phyloP scores from a whole-genome alignment of 2,113 vertebrate species.

The Atherinomorus stipes region DNA sequence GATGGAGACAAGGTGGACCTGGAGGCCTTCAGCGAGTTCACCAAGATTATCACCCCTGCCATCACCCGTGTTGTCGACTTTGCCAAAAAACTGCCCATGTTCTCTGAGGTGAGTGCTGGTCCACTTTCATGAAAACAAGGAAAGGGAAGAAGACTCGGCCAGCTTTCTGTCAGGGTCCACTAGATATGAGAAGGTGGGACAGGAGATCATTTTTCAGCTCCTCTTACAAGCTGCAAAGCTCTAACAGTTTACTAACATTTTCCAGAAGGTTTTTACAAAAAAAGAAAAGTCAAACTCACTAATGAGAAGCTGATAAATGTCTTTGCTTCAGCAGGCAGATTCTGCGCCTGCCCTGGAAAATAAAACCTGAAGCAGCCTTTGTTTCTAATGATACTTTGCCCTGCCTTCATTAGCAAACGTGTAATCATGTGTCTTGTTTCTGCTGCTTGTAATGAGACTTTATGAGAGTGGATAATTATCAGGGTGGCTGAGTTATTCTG shows the following conservation, averaged over 20 bases:
- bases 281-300: no score
- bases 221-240: background rate
- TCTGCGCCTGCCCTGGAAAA: background rate
- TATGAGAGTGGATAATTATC: slow-evolving; percentile 60
- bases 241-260: background rate
- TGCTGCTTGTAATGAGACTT: slow-evolving; percentile 41
- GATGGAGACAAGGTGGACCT: slow-evolving; percentile 97
- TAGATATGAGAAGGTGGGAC: background rate
- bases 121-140: background rate
- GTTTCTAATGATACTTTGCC: background rate
- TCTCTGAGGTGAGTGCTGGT: slow-evolving; percentile 87
- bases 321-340: background rate
- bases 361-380: background rate
- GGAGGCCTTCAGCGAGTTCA: slow-evolving; percentile 99
- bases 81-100: slow-evolving; percentile 99
- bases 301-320: no score
- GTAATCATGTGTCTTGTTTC: slow-evolving; percentile 41
- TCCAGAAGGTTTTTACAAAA: no score
- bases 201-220: background rate
- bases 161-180: background rate
- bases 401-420: slow-evolving; percentile 32
- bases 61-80: slow-evolving; percentile 99
- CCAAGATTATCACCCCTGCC: slow-evolving; percentile 99
- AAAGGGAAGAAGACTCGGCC: background rate
- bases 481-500: slow-evolving; percentile 35